Percentiles rank a stretch among this genome's conserved stretches.
These are phyloP conservation scores for Halyomorpha halys DNA, from an alignment of 1,140 invertebrate species.

Conservation along the genomic window DNA sequence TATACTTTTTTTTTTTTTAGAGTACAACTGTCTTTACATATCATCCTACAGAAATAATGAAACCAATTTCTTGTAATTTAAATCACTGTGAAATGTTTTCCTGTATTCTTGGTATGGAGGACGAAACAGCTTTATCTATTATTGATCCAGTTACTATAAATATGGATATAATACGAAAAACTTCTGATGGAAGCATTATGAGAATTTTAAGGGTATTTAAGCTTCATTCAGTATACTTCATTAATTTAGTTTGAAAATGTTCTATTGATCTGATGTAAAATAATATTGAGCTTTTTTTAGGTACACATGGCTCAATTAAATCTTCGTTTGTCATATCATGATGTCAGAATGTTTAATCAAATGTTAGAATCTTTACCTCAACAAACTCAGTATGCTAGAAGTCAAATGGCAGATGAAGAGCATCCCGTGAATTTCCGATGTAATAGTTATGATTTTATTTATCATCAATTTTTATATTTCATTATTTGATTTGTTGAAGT, in stretches of 20 bases:
- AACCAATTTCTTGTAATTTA: conserved; percentile 74
- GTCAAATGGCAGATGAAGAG: conserved; percentile 26
- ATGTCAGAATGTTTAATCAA: conserved; percentile 80
- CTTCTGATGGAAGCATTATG: conserved; percentile 30
- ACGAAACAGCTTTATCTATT: conserved; percentile 91
- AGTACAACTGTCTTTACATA: conserved; percentile 80
- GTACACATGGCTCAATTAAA: conserved; percentile 61
- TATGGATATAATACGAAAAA: conserved; percentile 47
- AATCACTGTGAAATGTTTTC: conserved; percentile 89
- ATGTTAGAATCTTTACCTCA: conserved; percentile 79
- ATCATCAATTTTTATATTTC: too few relatives aligned
- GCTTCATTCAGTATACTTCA: background rate
- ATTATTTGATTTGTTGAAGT: too few relatives aligned
- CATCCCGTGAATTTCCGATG: conserved; percentile 37
- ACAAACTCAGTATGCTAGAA: conserved; percentile 52
- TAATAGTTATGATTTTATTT: conserved; percentile 24
- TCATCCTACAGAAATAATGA: conserved; percentile 54
- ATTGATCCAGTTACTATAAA: conserved; percentile 83
- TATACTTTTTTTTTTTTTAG: conserved; percentile 42
- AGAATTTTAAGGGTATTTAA: conserved; percentile 27
- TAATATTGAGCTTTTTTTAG: conserved; percentile 33
- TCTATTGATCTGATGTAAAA: background rate
- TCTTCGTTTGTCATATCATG: conserved; percentile 83
- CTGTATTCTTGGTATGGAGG: conserved; percentile 80
- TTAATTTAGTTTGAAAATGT: background rate